A percentile compares a stretch with the other conserved stretches of the same genome.
Conservation (phyloP, 1,140 invertebrate genomes). For the Scaptomyza montana region DNA sequence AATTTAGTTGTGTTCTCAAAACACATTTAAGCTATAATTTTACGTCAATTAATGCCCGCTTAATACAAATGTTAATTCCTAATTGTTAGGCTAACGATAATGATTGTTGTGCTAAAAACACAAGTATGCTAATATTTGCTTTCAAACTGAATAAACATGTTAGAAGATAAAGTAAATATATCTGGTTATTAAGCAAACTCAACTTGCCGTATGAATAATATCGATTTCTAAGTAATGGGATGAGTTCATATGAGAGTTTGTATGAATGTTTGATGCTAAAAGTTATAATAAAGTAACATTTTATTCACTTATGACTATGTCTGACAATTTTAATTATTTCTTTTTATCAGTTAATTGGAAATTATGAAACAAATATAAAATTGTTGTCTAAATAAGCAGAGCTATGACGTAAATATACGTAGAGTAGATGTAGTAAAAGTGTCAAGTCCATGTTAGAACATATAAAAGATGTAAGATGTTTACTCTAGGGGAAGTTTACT, state of each 20-base stretch:
- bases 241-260: neutral
- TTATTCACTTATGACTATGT: too few relatives aligned
- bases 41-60: neutral
- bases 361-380: too few relatives aligned
- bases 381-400: too few relatives aligned
- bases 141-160: constrained; percentile 23
- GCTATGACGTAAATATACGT: too few relatives aligned
- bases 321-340: too few relatives aligned
- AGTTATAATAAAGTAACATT: too few relatives aligned
- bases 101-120: neutral
- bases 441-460: too few relatives aligned
- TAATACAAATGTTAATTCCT: constrained; percentile 15
- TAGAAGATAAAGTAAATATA: constrained; percentile 9
- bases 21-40: neutral
- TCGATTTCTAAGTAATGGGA: neutral
- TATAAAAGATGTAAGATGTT: too few relatives aligned
- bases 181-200: constrained; percentile 10
- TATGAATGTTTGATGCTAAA: neutral
- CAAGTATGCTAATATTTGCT: constrained; percentile 9
- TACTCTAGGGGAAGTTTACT: too few relatives aligned
- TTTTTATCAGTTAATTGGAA: too few relatives aligned
- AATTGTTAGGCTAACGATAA: constrained; percentile 16
- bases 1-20: neutral
- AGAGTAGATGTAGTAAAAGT: too few relatives aligned
- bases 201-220: constrained; percentile 1